Base-by-base conservation (phyloP, 1,140 invertebrate species). In the Chymomyza costata region DNA sequence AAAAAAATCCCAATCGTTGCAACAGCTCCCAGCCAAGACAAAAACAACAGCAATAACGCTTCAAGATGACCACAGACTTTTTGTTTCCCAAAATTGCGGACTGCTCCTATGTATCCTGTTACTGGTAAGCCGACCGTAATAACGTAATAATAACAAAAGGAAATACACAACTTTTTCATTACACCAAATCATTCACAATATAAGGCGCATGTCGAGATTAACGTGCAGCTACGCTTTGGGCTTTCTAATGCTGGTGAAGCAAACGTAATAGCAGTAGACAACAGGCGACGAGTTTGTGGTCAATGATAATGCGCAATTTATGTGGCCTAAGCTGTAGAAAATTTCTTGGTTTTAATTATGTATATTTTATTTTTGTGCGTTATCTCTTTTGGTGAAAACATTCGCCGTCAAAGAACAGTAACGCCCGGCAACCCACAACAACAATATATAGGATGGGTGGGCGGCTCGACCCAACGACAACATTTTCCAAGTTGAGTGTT, bases 31-130 rank as follows among this genome's bases (percentile, higher is more conserved):
- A 44, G 10, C 25, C 49, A 19, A 40, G 17, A 6, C 16, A 48
- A 25, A 7, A 17, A 47, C 3, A 25, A 51, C 11, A 15, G 1
- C 13, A 53, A 25, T 10, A 25, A 45, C 34, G 14, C 50, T 54
- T 48, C 58, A 70, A 76, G 54, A 84, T 84, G 82, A 68, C 65
- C 44, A 84, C 82, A 56, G 82, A 84, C 44, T 71, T 84, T 57
- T 48, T 84, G 32, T 90, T 91, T 86, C 87, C 89, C 16, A 91
- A 90, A 87, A 88, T 88, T 78, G 82, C 87, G 41, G 90, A 91
- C 55, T 91, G 90, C 85, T 91, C 90, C 62, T 90, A 91, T 85
- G 90, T 91, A 43, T 91, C 90, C 60, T 91, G 90, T 85, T 91
- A 91, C 86, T 91, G 90, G 90, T 89, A 85, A 88, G 89, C 86